Evolutionary conservation across 2,113 vertebrate genomes (phyloP).

Genomic region (Nothoprocta pentlandii): DNA sequence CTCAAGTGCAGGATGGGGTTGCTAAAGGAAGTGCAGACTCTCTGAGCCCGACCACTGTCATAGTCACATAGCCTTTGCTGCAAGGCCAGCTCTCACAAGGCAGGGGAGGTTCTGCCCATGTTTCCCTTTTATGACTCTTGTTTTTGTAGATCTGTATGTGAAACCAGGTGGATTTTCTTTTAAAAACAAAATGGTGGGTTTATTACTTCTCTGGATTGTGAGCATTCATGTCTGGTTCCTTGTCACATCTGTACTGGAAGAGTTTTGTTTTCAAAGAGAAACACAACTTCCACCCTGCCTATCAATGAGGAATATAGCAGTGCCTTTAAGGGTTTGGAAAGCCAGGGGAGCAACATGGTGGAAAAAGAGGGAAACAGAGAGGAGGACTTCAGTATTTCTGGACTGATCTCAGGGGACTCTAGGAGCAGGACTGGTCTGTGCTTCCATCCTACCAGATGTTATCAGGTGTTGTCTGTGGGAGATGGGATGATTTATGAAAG

Average conservation of each 20-base stretch:
- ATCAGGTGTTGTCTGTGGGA: not conserved
- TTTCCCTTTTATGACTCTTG: not conserved
- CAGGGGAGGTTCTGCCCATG: not conserved
- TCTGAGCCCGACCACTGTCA: too few species aligned
- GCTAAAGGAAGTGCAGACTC: not conserved
- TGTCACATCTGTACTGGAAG: not conserved
- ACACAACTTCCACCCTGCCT: not conserved
- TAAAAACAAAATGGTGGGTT: not conserved
- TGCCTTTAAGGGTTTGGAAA: not conserved
- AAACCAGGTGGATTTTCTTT: not conserved
- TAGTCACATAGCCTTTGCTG: not conserved
- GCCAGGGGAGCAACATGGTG: not conserved
- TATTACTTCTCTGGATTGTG: not conserved
- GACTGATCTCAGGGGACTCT: not conserved
- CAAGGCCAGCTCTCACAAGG: not conserved
- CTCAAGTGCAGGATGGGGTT: not conserved
- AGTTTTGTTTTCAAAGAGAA: not conserved
- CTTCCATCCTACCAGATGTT: not conserved
- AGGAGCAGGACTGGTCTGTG: not conserved
- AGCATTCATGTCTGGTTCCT: not conserved
- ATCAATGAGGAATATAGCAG: not conserved
- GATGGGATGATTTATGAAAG: not conserved
- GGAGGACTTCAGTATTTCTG: not conserved
- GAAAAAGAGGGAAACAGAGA: not conserved
- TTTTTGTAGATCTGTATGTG: not conserved